These are phyloP conservation scores for Corythornis cristatus DNA, from an alignment of 2,113 vertebrate genomes.

Conservation along the genomic window DNA sequence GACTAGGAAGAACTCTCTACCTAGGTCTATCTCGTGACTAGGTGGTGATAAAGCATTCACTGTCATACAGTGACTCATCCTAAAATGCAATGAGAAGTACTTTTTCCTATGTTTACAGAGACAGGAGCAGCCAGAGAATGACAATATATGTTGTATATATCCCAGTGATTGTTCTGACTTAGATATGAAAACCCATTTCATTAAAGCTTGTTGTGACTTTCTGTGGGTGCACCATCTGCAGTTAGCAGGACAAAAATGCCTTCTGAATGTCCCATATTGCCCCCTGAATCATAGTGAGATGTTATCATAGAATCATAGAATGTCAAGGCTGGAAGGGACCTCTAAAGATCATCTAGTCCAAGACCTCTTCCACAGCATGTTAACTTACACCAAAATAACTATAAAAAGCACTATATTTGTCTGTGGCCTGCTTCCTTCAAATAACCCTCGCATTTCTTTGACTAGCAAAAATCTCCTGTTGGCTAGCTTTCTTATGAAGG, in stretches of 20 bases:
- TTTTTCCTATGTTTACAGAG: neutral
- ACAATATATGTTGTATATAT: neutral
- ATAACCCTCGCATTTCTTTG: neutral
- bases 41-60: neutral
- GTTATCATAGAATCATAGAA: no score
- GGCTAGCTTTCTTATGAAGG: neutral
- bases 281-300: neutral
- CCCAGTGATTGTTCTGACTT: neutral
- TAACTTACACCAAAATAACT: neutral
- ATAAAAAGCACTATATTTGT: neutral
- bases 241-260: neutral
- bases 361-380: no score
- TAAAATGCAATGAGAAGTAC: neutral
- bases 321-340: no score
- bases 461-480: neutral
- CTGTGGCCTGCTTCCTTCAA: neutral
- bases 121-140: neutral
- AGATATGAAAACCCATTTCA: neutral
- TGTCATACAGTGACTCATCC: neutral
- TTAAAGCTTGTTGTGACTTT: neutral
- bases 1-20: neutral
- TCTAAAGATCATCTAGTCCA: no score
- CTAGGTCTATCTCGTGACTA: no score
- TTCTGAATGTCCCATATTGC: neutral
- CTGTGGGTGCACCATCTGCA: neutral